These are phyloP conservation scores for Idris sp. DNA, from an alignment of 1,140 invertebrate genomes.

Conservation along the genomic window DNA sequence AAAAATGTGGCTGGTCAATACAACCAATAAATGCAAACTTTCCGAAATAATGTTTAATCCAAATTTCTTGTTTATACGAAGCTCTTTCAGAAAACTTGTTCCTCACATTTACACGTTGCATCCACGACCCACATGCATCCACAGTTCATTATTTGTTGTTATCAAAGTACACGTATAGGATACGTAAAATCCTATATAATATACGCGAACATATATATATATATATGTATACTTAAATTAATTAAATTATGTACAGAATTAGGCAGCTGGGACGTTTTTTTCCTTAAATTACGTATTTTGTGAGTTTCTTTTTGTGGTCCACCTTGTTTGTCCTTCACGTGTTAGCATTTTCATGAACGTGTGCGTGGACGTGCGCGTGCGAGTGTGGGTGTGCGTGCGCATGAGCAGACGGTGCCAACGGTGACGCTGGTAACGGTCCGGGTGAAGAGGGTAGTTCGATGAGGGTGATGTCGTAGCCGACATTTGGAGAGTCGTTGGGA, in stretches of 20 bases:
- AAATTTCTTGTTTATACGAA: too few species aligned
- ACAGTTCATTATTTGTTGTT: slow-evolving; percentile 24
- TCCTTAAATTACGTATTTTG: slow-evolving; percentile 29
- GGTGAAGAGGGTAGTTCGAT: slow-evolving; percentile 72
- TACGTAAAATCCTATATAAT: slow-evolving; percentile 33
- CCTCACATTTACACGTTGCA: slow-evolving; percentile 43
- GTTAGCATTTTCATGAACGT: too few species aligned
- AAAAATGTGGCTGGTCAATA: too few species aligned
- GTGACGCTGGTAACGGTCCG: slow-evolving; percentile 45
- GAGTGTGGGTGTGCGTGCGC: slow-evolving; percentile 48
- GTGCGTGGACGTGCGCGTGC: slow-evolving; percentile 52
- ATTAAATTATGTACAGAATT: slow-evolving; percentile 41
- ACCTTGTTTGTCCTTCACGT: slow-evolving; percentile 39
- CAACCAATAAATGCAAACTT: too few species aligned
- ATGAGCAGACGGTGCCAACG: slow-evolving; percentile 50
- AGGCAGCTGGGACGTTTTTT: slow-evolving; percentile 42
- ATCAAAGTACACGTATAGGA: slow-evolving; percentile 31
- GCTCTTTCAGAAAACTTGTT: too few species aligned
- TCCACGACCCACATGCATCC: slow-evolving; percentile 28
- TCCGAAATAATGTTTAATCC: not conserved
- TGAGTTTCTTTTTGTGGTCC: too few species aligned
- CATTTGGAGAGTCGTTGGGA: slow-evolving; percentile 64
- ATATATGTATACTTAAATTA: slow-evolving; percentile 18
- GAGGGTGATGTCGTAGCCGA: slow-evolving; percentile 74
- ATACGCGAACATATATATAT: slow-evolving; percentile 33